Evolutionary conservation across 2,113 vertebrate genomes (phyloP), one percentile per base, ranked within the genome.

Genomic region (Gallinago jamesoni): DNA sequence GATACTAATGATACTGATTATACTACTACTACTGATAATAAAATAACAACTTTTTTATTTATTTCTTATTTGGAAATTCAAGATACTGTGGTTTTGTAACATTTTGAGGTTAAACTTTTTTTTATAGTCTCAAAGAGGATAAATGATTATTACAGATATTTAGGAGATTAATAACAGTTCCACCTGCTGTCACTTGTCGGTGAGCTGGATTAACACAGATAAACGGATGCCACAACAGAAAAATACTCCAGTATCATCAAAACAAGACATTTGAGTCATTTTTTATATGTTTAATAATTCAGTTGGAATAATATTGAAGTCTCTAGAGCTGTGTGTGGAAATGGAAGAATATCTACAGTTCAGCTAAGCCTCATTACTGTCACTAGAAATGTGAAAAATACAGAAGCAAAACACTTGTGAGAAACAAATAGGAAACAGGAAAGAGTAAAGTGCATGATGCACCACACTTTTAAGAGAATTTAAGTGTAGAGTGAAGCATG

Each of bases 341-440:
- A 63, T 68, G 4, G 11, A 74, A 64, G 5, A 78, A 39, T 60
- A 68, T 31, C 28, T 62, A 33, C n/a, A 57, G 3, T 50, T 76
- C 20, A 47, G 11, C 31, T 66, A 70, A 53, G 18, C 53, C 24
- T 72, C n/a, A 59, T 20, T 43, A 87, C 25, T 87, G 50, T 78
- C 62, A 92, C 21, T 60, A 87, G 72, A 96, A 97, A 96, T 74
- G 21, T 76, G 28, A 86, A 94, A 83, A 53, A 82, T 47, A 66
- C 8, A 89, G 48, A 56, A 83, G 88, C 35, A 89, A 90, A 30
- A 80, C 50, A 86, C 31, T 82, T 59, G 21, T 50, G 64, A 87
- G 84, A 96, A 92, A 33, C 7, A 47, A 11, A 25, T 3, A 70
- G 7, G 47, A 28, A 62, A 76, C 3, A 70, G 7, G 47, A 30